Base-by-base conservation (phyloP, 2,797 vertebrate genomes). In the Sus cebifrons region DNA sequence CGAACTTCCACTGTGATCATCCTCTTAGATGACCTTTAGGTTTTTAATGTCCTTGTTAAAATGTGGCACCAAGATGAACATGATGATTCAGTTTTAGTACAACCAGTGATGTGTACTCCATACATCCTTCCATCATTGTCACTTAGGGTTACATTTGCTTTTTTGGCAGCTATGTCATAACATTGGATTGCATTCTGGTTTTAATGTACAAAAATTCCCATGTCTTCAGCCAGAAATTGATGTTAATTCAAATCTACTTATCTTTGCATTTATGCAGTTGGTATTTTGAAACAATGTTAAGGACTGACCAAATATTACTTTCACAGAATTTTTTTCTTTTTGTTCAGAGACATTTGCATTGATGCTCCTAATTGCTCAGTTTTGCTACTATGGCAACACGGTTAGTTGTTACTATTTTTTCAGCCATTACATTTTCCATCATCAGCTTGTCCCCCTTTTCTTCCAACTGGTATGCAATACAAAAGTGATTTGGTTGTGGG, bases 341-440 rank as follows among this genome's bases (percentile, higher is more conserved):
- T 95, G 82, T 93, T 89, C 75, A 93, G 85, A 88, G 64, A 93
- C 73, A 97, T 96, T 88, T 96, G 77, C 94, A 95, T 97, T 62
- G 56, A 79, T 86, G 77, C 40, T 54, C 95, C 75, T 96, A 95
- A 96, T 96, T 67, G 77, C 94, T 90, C 90, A 86, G 73, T 96
- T 96, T 97, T 94, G 92, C 77, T 97, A 86, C 97, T 90, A 88
- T 95, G 85, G 95, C 78, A 96, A 97, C 94, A 67, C 67, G 62
- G 64, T 96, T 81, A 75, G 81, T 86, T 87, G 67, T 84, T 91
- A 77, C 65, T 94, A 68, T 96, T 87, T 91, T 95, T 95, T 89
- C 54, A 95, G 60, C 54, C 58, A 78, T 92, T 96, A 44, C 23
- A 78, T 93, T 96, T 91, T 25, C 85, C 21, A 86, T 74, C 68